phyloP scores from a whole-genome alignment of 2,888 invertebrate genomes.

The Dione vanillae region DNA sequence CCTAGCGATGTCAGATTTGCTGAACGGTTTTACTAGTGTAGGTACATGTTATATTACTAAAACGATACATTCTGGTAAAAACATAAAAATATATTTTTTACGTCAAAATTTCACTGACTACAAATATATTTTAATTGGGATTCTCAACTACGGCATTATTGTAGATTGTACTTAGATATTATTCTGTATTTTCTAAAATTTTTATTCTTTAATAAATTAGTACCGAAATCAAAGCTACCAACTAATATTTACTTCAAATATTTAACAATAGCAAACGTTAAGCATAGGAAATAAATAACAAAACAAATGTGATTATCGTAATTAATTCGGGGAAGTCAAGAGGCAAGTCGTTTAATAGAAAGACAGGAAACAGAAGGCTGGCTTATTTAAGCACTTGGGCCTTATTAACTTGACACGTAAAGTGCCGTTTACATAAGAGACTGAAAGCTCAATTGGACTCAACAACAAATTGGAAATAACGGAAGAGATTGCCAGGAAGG shows the following conservation, averaged over 20 bases:
- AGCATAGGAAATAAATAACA: not conserved
- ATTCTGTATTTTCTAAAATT: too few relatives aligned
- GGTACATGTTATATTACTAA: not conserved
- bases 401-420: slow-evolving; percentile 63
- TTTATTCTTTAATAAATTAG: too few relatives aligned
- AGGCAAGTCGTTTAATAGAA: slow-evolving; percentile 46
- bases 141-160: too few relatives aligned
- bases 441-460: slow-evolving; percentile 2
- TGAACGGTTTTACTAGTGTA: slow-evolving; percentile 4
- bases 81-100: too few relatives aligned
- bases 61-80: not conserved
- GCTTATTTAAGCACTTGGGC: slow-evolving; percentile 51
- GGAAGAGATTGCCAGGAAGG: slow-evolving; percentile 9
- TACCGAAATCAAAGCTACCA: too few relatives aligned
- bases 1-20: not conserved
- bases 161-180: too few relatives aligned
- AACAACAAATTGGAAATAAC: too few relatives aligned
- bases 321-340: slow-evolving; percentile 51
- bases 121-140: too few relatives aligned
- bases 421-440: slow-evolving; percentile 57
- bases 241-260: too few relatives aligned
- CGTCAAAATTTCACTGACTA: too few relatives aligned
- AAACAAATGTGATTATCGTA: slow-evolving; percentile 47
- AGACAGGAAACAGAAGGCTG: slow-evolving; percentile 45
- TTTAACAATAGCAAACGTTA: not conserved